Evolutionary conservation across 2,888 invertebrate genomes (phyloP), one percentile per base, ranked within the genome.

Genomic region (Osmoderma eremita): DNA sequence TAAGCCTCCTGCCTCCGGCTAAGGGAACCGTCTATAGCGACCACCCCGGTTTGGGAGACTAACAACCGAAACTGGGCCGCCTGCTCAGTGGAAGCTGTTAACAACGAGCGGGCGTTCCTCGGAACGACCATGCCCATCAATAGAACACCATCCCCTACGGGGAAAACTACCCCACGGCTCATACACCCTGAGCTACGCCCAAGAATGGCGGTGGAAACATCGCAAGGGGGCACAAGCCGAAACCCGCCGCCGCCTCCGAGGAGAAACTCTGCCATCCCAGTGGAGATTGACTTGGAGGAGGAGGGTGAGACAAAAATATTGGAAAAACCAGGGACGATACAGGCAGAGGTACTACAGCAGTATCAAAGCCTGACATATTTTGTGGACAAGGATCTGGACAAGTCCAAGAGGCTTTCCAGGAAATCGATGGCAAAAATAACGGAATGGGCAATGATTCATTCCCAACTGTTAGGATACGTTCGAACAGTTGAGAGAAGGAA

Each of bases 1-100:
- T 61, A 61, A 61, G 61, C 17, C 13, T n/a, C 45, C 61, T 61
- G 30, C 15, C 48, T 10, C 6, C 48, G 30, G 62, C 36, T 18
- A 49, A 36, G 36, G 50, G 62, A 15, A 62, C 18, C 45, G n/a
- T 20, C 36, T 30, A n/a, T 13, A 1, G 0, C 2, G 18, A 8
- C 30, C 15, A 48, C 36, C 48, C 48, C 36, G 36, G 49, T 48
- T 2, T 5, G 17, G 15, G 62, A 15, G 30, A 30, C 38, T 5
- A 8, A n/a, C 39, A 20, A 15, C 8, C 12, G 39, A 39, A 53
- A 13, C 63, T 22, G 24, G 5, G 24, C 22, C 6, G 63, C 41
- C 51, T 38, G 17, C 63, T 41, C 20, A 13, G 51, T 1, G 51
- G 17, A 41, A n/a, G n/a, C n/a, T n/a, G n/a, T n/a, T n/a, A n/a